Conservation (phyloP, 2,888 invertebrate species). For the Phyllotreta striolata region DNA sequence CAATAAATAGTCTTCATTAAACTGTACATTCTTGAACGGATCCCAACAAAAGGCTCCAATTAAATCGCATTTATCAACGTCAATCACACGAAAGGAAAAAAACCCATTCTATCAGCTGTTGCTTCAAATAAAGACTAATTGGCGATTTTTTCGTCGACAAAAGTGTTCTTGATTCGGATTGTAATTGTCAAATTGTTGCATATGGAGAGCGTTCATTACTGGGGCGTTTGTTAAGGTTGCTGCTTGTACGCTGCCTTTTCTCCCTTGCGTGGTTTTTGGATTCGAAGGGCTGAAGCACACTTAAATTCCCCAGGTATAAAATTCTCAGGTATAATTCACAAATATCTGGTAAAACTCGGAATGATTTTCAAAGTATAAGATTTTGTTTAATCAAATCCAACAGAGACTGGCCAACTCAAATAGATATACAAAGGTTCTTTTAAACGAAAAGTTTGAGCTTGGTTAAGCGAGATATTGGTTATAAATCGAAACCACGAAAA, state of each 20-base stretch:
- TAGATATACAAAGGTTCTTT: too few species aligned
- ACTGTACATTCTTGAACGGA: slow-evolving; percentile 34
- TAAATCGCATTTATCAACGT: slow-evolving; percentile 33
- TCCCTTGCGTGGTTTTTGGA: not conserved
- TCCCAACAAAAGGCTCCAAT: slow-evolving; percentile 34
- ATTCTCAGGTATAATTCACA: too few species aligned
- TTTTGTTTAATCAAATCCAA: too few species aligned
- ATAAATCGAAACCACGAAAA: not conserved
- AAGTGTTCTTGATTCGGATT: slow-evolving; percentile 38
- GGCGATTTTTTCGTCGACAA: slow-evolving; percentile 38
- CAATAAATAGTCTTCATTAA: slow-evolving; percentile 35
- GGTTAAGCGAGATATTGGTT: too few species aligned
- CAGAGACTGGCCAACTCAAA: too few species aligned
- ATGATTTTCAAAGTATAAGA: too few species aligned
- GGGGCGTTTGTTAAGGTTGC: slow-evolving; percentile 35
- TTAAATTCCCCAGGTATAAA: too few species aligned
- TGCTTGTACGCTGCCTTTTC: slow-evolving; percentile 30
- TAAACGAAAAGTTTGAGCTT: too few species aligned
- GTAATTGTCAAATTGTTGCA: slow-evolving; percentile 43
- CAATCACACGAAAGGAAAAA: slow-evolving; percentile 28
- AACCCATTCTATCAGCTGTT: slow-evolving; percentile 29
- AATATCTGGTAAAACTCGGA: too few species aligned
- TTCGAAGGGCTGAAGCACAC: too few species aligned
- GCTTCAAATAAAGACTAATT: slow-evolving; percentile 37
- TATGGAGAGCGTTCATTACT: slow-evolving; percentile 41